A percentile compares a stretch with the other conserved stretches of the same genome.
These are phyloP conservation scores for Sylvicola fuscatus DNA, from an alignment of 2,888 invertebrate genomes.

Conservation along the genomic window DNA sequence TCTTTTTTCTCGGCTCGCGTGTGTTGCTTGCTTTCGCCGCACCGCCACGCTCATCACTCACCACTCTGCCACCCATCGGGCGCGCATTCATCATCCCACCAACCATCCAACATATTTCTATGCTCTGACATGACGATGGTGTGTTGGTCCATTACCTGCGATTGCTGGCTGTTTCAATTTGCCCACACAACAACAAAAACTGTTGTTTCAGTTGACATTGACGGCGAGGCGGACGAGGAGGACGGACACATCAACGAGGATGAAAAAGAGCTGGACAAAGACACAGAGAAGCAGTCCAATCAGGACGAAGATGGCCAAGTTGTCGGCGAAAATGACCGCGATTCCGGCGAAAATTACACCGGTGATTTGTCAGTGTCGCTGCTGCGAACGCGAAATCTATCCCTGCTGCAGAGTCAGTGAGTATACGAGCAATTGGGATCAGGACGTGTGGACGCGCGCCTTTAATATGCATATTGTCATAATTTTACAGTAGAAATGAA, in stretches of 20 bases:
- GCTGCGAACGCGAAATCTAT: slow-evolving; percentile 28
- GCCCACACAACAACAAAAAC: too few species aligned
- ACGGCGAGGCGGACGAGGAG: slow-evolving; percentile 25
- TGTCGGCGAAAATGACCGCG: slow-evolving; percentile 15
- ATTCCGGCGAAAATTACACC: slow-evolving; percentile 17
- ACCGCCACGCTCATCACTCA: too few species aligned
- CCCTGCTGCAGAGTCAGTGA: slow-evolving; percentile 33
- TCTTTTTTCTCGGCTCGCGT: too few species aligned
- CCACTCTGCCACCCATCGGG: too few species aligned
- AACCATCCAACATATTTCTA: too few species aligned
- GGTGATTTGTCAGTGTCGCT: slow-evolving; percentile 25
- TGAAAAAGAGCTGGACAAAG: slow-evolving; percentile 17
- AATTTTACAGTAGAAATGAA: too few species aligned
- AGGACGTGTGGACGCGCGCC: background rate
- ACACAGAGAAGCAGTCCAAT: slow-evolving; percentile 16
- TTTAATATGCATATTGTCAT: too few species aligned
- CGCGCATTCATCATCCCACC: too few species aligned
- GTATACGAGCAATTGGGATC: slow-evolving; percentile 12
- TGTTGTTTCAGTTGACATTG: slow-evolving; percentile 18
- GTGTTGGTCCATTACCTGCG: too few species aligned
- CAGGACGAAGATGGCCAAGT: slow-evolving; percentile 21
- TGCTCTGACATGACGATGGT: too few species aligned
- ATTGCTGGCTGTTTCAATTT: too few species aligned
- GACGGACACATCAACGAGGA: slow-evolving; percentile 22
- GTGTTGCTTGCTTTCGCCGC: too few species aligned